Conservation (phyloP, 2,113 vertebrate genomes). For the Heterocephalus glaber region DNA sequence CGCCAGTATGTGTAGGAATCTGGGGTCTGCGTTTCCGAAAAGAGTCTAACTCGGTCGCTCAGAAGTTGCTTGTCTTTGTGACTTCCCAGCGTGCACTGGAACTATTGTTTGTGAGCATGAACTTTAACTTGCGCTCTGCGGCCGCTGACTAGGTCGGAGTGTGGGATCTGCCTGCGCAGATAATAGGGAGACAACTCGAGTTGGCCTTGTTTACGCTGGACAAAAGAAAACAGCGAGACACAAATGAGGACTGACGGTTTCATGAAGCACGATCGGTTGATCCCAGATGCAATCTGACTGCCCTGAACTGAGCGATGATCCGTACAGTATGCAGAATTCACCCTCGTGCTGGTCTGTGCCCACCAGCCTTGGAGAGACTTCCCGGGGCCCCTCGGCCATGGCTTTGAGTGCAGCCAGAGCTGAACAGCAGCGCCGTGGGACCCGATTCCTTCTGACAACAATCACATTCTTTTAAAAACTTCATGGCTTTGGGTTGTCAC, state of each 20-base stretch:
- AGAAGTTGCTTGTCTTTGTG: slow-evolving; percentile 85
- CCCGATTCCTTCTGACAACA: slow-evolving; percentile 96
- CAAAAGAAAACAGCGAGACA: slow-evolving; percentile 94
- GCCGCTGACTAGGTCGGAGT: slow-evolving; percentile 86
- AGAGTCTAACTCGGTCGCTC: slow-evolving; percentile 87
- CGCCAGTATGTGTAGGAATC: slow-evolving; percentile 84
- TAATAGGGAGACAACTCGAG: slow-evolving; percentile 89
- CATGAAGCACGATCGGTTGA: slow-evolving; percentile 98
- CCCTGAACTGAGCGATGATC: slow-evolving; percentile 98
- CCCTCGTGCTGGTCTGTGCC: slow-evolving; percentile 97
- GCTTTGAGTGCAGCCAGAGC: slow-evolving; percentile 93
- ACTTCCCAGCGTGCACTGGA: slow-evolving; percentile 82
- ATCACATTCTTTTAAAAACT: slow-evolving; percentile 95
- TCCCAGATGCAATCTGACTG: slow-evolving; percentile 98
- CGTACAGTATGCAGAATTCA: slow-evolving; percentile 99
- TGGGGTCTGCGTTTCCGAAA: slow-evolving; percentile 82
- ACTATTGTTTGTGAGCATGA: slow-evolving; percentile 88
- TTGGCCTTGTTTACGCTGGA: slow-evolving; percentile 93
- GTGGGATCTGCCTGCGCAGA: slow-evolving; percentile 84
- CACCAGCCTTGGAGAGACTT: slow-evolving; percentile 94
- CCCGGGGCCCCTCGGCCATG: slow-evolving; percentile 89
- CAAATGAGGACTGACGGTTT: slow-evolving; percentile 99
- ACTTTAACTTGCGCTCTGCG: slow-evolving; percentile 87
- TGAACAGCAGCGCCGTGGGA: slow-evolving; percentile 89
- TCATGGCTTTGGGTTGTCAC: slow-evolving; percentile 92